Evolutionary conservation across 2,797 vertebrate species (phyloP), one percentile per base, ranked within the genome.

Genomic region (Parauchenoglanis ngamensis): DNA sequence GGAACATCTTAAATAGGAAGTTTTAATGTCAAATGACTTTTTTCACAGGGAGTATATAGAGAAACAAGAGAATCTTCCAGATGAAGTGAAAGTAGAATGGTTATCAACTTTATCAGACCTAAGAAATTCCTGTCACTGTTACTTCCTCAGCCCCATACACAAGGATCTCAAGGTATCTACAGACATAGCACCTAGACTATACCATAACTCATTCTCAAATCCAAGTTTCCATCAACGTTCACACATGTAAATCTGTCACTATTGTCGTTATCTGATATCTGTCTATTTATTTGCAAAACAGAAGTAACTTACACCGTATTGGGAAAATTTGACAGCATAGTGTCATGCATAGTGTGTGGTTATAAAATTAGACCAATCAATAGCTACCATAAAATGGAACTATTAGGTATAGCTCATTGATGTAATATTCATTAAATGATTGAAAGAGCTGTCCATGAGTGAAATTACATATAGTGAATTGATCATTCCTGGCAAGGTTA

Each of bases 91-190:
- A 80, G 17, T 2, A 0, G 28, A n/a, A 44, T 92, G 91, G 75
- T 73, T 94, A 86, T 89, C 91, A 3, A 28, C 84, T 0, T 91
- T 98, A 0, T 0, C 72, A 0, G 94, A 95, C 46, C 92, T 98
- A 86, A 95, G 94, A 92, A 94, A 93, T 25, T 92, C 56, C 0
- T 95, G 95, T 77, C 96, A 95, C 54, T 91, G 91, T 0, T 89
- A 91, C 52, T 92, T 99, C 59, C 96, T 96, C 68, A 89, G 93
- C 40, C 90, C 85, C 61, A 92, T 97, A 10, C 94, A 96, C 31
- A 15, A 0, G 0, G 90, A 94, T 31, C 91, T 98, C 13, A 96
- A 94, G 95, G 96, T 96, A 92, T 12, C 35, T 86, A 59, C 28
- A 68, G 52, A 68, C n/a, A 67, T 52, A 23, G 1, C 28, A 11